Evolutionary conservation across 2,888 invertebrate genomes (phyloP), one percentile per base, ranked within the genome.

Genomic region (Drosophila meridiana): DNA sequence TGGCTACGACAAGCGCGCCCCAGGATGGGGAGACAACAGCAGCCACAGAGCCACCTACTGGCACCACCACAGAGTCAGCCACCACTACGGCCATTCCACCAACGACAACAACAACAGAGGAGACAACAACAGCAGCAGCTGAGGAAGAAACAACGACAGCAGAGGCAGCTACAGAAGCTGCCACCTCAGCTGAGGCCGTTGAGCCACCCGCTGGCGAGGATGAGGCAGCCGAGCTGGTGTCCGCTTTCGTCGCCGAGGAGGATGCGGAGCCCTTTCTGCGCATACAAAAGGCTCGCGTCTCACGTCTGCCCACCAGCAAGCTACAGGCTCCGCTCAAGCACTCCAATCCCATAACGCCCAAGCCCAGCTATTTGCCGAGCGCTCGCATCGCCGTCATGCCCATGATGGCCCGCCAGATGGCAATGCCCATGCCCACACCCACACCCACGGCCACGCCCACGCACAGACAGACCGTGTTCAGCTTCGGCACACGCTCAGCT

Each of bases 161-260:
- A 2, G 88, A 89, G 48, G 63, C 71, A 7, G 67, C 79, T 28
- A 56, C 56, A 7, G 65, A 83, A n/a, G 69, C 76, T 13, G 60
- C 83, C 3, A 67, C 73, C 20, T 79, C 87, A 1, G 80, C 69
- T 2, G 85, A 89, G 62, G 76, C 80, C 7, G 73, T 60, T 3
- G 87, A 87, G 14, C 71, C 80, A 28, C 48, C 59, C 8, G 82
- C 75, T n/a, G 72, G 45, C 26, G 85, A 76, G 43, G 83, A 88
- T 34, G 91, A 90, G 59, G 89, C 83, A 0, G 90, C 90, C 5
- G 92, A 92, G 43, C 57, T 92, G 11, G 91, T 92, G 3, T 85
- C 91, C 4, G 79, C 91, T 0, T 90, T 87, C 61, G 86, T 90
- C 32, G 91, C 90, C 30, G 91, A 90, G 61, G 88, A 83, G 61